Evolutionary conservation across 2,888 invertebrate species (phyloP), one percentile per base, ranked within the genome.

Genomic region (Unio delphinus): DNA sequence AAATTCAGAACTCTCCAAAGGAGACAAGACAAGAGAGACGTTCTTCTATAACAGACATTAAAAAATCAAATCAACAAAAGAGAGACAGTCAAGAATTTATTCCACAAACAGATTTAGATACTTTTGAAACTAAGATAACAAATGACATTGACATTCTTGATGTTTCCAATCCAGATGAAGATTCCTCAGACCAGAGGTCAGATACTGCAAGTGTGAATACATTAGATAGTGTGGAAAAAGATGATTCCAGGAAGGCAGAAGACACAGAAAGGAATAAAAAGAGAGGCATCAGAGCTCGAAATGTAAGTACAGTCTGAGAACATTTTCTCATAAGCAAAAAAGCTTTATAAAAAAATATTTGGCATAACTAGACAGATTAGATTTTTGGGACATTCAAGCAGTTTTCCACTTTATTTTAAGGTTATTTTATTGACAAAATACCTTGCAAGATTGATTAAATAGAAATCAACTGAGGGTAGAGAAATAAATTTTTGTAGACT

Each of bases 91-190:
- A 78, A 69, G 70, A 74, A 23, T 78, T 78, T 60, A 79, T 86
- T 61, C 86, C 83, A 30, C 84, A 84, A 62, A 86, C 86, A 54
- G 86, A 86, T 72, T 72, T 86, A 30, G 86, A 86, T 71, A 84
- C 86, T 15, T 80, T 83, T 73, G 86, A 85, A 72, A 85, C 84
- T 20, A 80, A 79, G 67, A 72, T 81, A 56, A 76, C 78, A 8
- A 78, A 78, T 61, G 79, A 79, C 64, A 65, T 75, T 54, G 77
- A 79, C 56, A 75, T 78, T 11, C 70, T 76, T 56, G 83, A 82
- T 63, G 79, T 81, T 67, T 83, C 84, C 17, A 83, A 83, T 62
- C 80, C 80, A 8, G 83, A 83, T 62, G 83, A 84, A 60, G 83
- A 86, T 62, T 69, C 72, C 11, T 80, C 80, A 1, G 86, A 86